phyloP scores from a whole-genome alignment of 2,113 vertebrate species.

The Labrus mixtus region DNA sequence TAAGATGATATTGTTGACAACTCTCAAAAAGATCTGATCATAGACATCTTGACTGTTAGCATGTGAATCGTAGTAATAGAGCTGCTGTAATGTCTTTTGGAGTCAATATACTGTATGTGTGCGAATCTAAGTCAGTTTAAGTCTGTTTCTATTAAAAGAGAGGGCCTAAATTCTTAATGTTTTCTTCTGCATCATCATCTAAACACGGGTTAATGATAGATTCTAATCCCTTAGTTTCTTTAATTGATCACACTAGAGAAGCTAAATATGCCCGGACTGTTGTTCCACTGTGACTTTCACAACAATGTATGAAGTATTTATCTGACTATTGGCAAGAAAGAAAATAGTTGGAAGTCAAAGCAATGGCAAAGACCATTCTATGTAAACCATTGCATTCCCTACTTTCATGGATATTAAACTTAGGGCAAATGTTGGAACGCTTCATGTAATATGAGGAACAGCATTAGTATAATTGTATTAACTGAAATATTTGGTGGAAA shows the following conservation, averaged over 20 bases:
- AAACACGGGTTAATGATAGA: no score
- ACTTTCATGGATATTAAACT: conserved; percentile 50
- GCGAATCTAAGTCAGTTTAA: no score
- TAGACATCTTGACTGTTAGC: no score
- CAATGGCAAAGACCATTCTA: no score
- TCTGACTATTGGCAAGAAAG: not conserved
- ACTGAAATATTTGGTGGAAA: conserved; percentile 42
- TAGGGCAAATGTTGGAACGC: conserved; percentile 28
- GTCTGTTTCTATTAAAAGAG: no score
- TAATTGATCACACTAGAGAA: not conserved
- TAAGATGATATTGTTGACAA: no score
- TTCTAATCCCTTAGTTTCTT: not conserved
- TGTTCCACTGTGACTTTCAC: not conserved
- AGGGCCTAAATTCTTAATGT: no score
- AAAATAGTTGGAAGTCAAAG: not conserved
- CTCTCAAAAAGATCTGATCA: no score
- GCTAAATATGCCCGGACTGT: not conserved
- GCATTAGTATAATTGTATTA: conserved; percentile 54
- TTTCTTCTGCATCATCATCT: no score
- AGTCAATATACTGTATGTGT: no score
- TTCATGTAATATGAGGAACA: conserved; percentile 41
- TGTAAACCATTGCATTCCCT: conserved; percentile 31
- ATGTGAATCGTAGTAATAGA: no score
- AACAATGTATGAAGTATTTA: not conserved
- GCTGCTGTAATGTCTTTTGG: no score